Conservation (phyloP, 2,113 vertebrate genomes). For the Vulpes ferrilata region DNA sequence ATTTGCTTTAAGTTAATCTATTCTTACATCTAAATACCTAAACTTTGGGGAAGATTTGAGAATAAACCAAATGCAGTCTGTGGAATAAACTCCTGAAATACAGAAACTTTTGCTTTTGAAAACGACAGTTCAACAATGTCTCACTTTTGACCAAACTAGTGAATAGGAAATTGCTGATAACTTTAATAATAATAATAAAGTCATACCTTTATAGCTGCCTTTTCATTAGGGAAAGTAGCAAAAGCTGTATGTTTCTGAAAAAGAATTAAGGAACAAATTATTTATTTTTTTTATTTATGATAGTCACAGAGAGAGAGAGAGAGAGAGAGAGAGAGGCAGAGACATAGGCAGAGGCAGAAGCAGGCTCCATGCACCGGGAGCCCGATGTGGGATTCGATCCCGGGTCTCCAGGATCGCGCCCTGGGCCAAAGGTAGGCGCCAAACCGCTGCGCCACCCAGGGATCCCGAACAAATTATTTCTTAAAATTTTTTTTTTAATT, state of each 20-base stretch:
- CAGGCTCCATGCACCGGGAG: no score
- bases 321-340: no score
- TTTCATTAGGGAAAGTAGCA: slow-evolving; percentile 93
- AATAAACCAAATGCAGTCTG: neutral
- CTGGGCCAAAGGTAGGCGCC: no score
- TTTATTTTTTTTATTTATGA: neutral
- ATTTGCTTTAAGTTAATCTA: neutral
- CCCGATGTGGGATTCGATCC: no score
- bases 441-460: no score
- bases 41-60: neutral
- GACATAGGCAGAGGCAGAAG: no score
- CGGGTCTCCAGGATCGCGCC: no score
- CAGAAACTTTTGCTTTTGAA: slow-evolving; percentile 13
- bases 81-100: neutral
- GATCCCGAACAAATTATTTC: neutral
- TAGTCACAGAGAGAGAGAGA: no score
- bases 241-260: slow-evolving; percentile 97
- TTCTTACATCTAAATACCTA: neutral
- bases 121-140: neutral
- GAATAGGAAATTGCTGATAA: slow-evolving; percentile 11
- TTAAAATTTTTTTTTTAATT: no score
- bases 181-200: neutral
- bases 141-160: neutral
- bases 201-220: slow-evolving; percentile 92
- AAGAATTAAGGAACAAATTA: slow-evolving; percentile 58